Evolutionary conservation across 2,113 vertebrate genomes (phyloP).

Genomic region (Megaceryle torquata): DNA sequence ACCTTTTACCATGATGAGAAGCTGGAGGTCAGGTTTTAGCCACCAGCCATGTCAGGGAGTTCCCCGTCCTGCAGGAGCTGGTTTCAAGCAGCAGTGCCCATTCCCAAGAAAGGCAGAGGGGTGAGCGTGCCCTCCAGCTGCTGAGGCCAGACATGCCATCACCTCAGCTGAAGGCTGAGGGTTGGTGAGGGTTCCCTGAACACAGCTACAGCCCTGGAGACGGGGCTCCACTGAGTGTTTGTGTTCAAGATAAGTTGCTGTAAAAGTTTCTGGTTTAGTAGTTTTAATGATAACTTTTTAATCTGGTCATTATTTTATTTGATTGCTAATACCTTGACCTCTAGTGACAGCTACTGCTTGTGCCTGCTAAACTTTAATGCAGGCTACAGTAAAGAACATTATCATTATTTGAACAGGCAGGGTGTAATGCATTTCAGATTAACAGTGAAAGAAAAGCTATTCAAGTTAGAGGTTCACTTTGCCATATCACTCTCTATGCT

Average conservation of each 20-base stretch:
- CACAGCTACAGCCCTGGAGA: not conserved
- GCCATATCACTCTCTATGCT: conserved; percentile 35
- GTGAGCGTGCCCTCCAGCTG: not conserved
- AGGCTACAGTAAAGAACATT: conserved; percentile 62
- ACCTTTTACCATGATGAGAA: not conserved
- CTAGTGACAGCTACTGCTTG: conserved; percentile 60
- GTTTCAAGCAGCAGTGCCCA: not conserved
- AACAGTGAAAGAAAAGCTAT: conserved; percentile 68
- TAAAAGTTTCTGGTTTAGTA: conserved; percentile 27
- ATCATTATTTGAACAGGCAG: conserved; percentile 67
- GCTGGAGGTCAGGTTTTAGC: not conserved
- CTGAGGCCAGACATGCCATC: not conserved
- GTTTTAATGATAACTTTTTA: conserved; percentile 51
- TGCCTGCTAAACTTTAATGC: conserved; percentile 57
- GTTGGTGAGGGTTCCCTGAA: not conserved
- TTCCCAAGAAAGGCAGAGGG: not conserved
- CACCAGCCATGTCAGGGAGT: not conserved
- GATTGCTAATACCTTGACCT: conserved; percentile 67
- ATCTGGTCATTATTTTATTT: conserved; percentile 69
- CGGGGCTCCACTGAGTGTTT: not conserved
- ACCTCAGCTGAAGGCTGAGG: too few relatives aligned
- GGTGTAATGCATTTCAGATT: conserved; percentile 68
- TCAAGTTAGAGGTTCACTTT: conserved; percentile 62
- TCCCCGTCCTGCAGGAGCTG: not conserved
- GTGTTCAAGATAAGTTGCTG: not conserved